Conservation (phyloP, 2,797 vertebrate genomes). For the Hirundo rustica region DNA sequence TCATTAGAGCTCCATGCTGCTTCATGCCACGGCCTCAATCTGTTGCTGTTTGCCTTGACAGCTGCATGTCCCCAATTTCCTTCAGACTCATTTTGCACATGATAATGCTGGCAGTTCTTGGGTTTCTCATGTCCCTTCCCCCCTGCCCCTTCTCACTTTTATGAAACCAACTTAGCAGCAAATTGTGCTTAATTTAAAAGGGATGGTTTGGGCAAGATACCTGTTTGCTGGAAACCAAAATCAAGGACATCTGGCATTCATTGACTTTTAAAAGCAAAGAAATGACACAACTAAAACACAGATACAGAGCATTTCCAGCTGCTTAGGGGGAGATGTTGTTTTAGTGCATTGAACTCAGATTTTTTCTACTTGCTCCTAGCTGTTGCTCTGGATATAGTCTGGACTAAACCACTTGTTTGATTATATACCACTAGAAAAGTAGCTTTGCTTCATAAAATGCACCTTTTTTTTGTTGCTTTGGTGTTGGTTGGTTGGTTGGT, state of each 20-base stretch:
- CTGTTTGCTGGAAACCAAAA: conserved; percentile 30
- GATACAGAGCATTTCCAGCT: conserved; percentile 41
- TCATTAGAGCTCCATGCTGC: conserved; percentile 36
- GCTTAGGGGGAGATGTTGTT: neutral
- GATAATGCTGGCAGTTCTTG: conserved; percentile 2
- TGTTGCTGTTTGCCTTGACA: conserved; percentile 56
- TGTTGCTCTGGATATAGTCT: neutral
- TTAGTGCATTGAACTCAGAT: conserved; percentile 17
- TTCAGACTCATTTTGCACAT: conserved; percentile 23
- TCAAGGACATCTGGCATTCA: conserved; percentile 52
- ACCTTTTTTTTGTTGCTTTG: too few relatives aligned
- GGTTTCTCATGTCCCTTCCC: neutral
- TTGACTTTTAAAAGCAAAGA: conserved; percentile 47
- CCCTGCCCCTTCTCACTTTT: neutral
- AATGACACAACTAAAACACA: conserved; percentile 48
- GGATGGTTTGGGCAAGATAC: conserved; percentile 39
- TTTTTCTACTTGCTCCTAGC: neutral
- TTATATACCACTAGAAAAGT: neutral
- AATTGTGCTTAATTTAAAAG: conserved; percentile 30
- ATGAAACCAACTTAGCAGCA: conserved; percentile 4
- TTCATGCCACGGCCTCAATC: conserved; percentile 49
- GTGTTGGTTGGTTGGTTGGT: too few relatives aligned
- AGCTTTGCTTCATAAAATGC: neutral
- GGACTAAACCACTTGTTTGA: neutral
- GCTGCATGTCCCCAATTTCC: conserved; percentile 44